These are phyloP conservation scores for Limenitis camilla DNA, from an alignment of 2,888 invertebrate genomes.

Conservation along the genomic window DNA sequence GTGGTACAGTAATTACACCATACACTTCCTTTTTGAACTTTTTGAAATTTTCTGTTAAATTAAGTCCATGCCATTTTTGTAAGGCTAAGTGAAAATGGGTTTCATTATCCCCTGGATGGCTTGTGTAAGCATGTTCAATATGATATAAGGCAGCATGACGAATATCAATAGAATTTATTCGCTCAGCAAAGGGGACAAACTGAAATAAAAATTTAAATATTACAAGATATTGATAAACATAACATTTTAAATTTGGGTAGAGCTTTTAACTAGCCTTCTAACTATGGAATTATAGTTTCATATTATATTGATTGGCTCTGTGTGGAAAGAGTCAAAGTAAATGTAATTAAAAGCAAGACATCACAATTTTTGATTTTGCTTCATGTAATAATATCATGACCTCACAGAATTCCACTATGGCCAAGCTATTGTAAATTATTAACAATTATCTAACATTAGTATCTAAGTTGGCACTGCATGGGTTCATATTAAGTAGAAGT, in stretches of 20 bases:
- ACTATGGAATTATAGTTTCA: too few relatives aligned
- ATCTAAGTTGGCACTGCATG: too few relatives aligned
- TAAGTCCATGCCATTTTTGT: constrained; percentile 92
- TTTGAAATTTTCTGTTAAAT: constrained; percentile 87
- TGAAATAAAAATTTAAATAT: constrained; percentile 48
- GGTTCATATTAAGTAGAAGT: too few relatives aligned
- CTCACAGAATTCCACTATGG: too few relatives aligned
- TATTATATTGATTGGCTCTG: too few relatives aligned
- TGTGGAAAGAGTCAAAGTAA: too few relatives aligned
- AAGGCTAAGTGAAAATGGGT: constrained; percentile 88
- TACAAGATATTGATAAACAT: neutral
- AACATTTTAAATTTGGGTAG: neutral
- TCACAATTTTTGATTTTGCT: too few relatives aligned
- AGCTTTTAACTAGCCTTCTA: too few relatives aligned
- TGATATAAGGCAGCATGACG: constrained; percentile 87
- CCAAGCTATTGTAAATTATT: too few relatives aligned
- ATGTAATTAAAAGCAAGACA: too few relatives aligned
- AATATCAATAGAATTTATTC: constrained; percentile 88
- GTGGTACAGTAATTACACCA: constrained; percentile 86
- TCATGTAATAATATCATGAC: too few relatives aligned
- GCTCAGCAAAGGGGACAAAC: constrained; percentile 92
- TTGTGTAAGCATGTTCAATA: constrained; percentile 84
- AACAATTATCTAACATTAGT: too few relatives aligned
- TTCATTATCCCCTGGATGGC: constrained; percentile 79
- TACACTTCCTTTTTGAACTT: constrained; percentile 84